Conservation (phyloP, 2,888 invertebrate species). For the Asteroscopus sphinx region DNA sequence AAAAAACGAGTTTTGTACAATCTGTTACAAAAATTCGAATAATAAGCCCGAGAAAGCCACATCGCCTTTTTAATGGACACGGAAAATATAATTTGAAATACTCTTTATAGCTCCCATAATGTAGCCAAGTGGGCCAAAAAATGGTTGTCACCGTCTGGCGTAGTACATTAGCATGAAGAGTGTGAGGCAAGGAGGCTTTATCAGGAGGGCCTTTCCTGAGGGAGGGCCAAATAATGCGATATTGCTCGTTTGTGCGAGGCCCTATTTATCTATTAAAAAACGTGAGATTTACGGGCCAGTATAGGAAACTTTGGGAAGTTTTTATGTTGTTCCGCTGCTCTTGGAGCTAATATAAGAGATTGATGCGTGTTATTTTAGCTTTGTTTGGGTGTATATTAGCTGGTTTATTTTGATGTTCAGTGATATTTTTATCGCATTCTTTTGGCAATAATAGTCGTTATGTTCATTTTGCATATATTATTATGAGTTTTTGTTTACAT, state of each 20-base stretch:
- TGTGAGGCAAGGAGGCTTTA: constrained; percentile 88
- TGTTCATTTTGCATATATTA: constrained; percentile 21
- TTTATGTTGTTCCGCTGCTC: constrained; percentile 85
- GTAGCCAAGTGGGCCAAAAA: constrained; percentile 90
- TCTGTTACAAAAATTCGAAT: constrained; percentile 71
- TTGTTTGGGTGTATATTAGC: constrained; percentile 68
- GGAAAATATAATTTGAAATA: constrained; percentile 89
- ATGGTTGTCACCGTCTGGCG: constrained; percentile 90
- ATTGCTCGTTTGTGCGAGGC: constrained; percentile 89
- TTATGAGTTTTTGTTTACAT: constrained; percentile 16
- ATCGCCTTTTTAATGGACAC: constrained; percentile 88
- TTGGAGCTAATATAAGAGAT: constrained; percentile 85
- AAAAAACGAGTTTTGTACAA: constrained; percentile 58
- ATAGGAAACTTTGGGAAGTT: constrained; percentile 87
- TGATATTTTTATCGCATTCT: constrained; percentile 47
- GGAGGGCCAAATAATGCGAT: constrained; percentile 89
- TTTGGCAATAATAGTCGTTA: constrained; percentile 39
- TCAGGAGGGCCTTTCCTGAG: constrained; percentile 89
- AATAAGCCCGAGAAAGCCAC: constrained; percentile 77
- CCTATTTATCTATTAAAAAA: constrained; percentile 90
- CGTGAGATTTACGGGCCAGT: constrained; percentile 84
- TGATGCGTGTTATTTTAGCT: constrained; percentile 82
- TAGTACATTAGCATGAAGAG: constrained; percentile 89
- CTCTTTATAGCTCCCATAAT: constrained; percentile 88
- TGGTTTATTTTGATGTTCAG: constrained; percentile 60